phyloP scores from a whole-genome alignment of 2,113 vertebrate genomes.

The Amphiprion percula region DNA sequence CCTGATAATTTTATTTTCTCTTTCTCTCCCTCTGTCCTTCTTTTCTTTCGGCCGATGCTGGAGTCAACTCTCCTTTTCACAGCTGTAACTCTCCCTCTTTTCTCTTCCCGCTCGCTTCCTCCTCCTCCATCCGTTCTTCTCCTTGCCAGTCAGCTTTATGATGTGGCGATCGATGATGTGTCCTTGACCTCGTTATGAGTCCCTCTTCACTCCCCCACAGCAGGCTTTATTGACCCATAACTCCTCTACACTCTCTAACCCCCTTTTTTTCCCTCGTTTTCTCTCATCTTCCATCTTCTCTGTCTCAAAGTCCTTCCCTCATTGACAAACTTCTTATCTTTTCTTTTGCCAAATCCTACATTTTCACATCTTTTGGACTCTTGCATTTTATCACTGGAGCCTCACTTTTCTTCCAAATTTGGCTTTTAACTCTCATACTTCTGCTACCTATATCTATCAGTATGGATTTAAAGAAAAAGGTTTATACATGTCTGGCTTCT shows the following conservation, averaged over 20 bases:
- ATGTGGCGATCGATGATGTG: constrained; percentile 76
- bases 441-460: constrained; percentile 1
- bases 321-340: constrained; percentile 32
- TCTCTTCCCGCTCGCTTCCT: constrained; percentile 24
- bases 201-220: constrained; percentile 66
- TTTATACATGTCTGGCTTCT: constrained; percentile 7
- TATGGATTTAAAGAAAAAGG: background rate
- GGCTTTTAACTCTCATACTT: background rate
- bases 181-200: constrained; percentile 82
- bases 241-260: constrained; percentile 54
- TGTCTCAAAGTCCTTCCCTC: constrained; percentile 27
- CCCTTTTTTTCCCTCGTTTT: constrained; percentile 16
- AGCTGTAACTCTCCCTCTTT: constrained; percentile 51
- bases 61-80: constrained; percentile 39
- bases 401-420: constrained; percentile 9
- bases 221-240: constrained; percentile 79
- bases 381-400: constrained; percentile 28
- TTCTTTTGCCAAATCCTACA: constrained; percentile 39
- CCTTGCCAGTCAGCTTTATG: constrained; percentile 73
- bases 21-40: constrained; percentile 14
- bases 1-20: constrained; percentile 64
- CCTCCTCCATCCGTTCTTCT: constrained; percentile 15
- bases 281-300: constrained; percentile 18
- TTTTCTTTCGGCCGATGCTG: constrained; percentile 8
- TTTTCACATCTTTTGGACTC: constrained; percentile 48